Evolutionary conservation across 1,140 invertebrate genomes (phyloP), one percentile per base, ranked within the genome.

Genomic region (Trichonephila clavata): DNA sequence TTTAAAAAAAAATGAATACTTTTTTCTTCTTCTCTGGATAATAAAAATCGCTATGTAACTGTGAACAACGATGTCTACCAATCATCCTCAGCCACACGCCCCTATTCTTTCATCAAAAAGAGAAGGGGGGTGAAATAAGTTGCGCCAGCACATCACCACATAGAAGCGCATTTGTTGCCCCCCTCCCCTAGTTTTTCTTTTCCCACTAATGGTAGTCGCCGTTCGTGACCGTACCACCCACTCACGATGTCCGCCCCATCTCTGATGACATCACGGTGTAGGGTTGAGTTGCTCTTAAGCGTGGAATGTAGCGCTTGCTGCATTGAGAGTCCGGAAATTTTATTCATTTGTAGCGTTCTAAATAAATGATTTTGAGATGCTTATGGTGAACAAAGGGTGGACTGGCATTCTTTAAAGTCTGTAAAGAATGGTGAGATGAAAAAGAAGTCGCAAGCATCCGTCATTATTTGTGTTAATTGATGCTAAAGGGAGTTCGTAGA

Each of bases 1-100:
- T 14, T n/a, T 13, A 5, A 61, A 61, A 61, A 61, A 86, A 60
- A 24, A 57, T 13, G 20, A 5, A 59, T 59, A 7, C 50, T 24
- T 32, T 57, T 24, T 24, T 21, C 43, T 2, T 24, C 16, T 39
- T 39, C 32, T 50, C 7, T 60, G 59, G 24, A 63, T 86, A 86
- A 86, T 86, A 86, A 86, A 77, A 86, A 59, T 86, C 84, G 21
- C 57, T 83, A n/a, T 60, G 43, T 63, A 86, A 86, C 84, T 86
- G 84, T 86, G 59, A 86, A 86, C 50, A 24, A 27, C 59, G 59
- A 32, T 61, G 84, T 61, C 84, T 86, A 61, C 84, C 84, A 86
- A 86, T 86, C 84, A 86, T 86, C 24, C 84, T 24, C 43, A 14
- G 13, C 27, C 84, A 63, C 84, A 86, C 84, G 84, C 84, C 84